Conservation (phyloP, 2,113 vertebrate genomes). For the Lepus timidus region DNA sequence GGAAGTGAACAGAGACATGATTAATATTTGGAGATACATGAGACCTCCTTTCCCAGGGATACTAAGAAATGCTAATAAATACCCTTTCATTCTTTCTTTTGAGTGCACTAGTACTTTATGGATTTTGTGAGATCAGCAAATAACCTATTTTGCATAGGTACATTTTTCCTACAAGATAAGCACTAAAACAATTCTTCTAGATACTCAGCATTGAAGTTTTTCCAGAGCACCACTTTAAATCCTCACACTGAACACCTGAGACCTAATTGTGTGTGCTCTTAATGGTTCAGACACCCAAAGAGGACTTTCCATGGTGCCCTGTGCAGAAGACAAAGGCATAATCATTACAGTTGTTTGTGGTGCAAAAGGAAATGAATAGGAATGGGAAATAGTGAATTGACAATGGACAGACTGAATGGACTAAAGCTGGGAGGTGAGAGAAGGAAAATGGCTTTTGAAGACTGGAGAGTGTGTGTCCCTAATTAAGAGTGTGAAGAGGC, state of each 20-base stretch:
- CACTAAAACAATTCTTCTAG: not conserved
- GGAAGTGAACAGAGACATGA: not conserved
- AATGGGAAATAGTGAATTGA: not conserved
- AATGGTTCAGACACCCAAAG: not conserved
- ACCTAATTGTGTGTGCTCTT: not conserved
- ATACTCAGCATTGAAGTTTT: not conserved
- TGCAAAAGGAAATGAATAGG: not conserved
- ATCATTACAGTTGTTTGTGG: not conserved
- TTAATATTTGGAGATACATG: not conserved
- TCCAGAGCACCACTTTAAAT: not conserved
- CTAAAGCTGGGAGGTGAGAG: not conserved
- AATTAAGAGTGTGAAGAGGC: not conserved
- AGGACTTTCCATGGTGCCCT: not conserved
- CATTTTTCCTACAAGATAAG: not conserved
- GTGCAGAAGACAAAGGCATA: not conserved
- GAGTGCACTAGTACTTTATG: not conserved
- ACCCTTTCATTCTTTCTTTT: not conserved
- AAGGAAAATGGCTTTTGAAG: not conserved
- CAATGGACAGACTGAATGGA: not conserved
- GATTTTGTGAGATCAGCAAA: conserved; percentile 5
- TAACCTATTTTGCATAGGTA: not conserved
- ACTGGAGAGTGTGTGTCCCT: not conserved
- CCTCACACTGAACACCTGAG: not conserved
- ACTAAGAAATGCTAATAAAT: not conserved
- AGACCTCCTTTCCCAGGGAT: not conserved